phyloP scores from a whole-genome alignment of 2,113 vertebrate species.

The Ailuropoda melanoleuca region DNA sequence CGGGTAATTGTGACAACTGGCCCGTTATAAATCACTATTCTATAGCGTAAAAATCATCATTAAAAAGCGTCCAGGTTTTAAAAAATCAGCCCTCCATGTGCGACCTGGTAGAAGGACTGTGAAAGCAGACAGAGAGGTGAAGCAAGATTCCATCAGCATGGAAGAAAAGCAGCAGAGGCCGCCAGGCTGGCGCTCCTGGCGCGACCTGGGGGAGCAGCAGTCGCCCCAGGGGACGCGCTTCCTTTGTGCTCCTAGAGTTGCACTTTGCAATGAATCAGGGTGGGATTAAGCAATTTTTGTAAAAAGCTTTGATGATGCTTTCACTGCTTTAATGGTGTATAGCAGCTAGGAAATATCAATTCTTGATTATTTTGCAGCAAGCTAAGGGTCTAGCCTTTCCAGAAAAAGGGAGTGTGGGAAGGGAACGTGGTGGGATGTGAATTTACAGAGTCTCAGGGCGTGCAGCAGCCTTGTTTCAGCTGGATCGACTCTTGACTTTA shows the following conservation, averaged over 20 bases:
- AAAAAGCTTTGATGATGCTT: neutral
- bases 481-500: neutral
- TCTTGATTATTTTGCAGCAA: neutral
- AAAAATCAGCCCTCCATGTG: neutral
- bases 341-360: neutral
- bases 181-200: fast-evolving
- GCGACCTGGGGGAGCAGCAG: fast-evolving
- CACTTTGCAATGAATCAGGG: neutral
- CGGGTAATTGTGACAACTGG: neutral
- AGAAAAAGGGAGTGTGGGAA: neutral
- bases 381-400: neutral
- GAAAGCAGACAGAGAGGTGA: neutral
- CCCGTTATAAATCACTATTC: neutral
- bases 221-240: neutral
- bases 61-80: neutral
- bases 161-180: neutral
- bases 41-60: neutral
- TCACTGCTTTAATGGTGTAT: fast-evolving
- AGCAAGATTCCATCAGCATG: neutral
- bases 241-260: neutral
- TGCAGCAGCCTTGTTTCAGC: neutral
- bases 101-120: neutral
- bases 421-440: too few relatives aligned
- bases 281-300: neutral
- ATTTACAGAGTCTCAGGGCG: too few relatives aligned